Conservation (phyloP, 35 echinoderm and acorn worm species). For the Ophiothrix spiculata region DNA sequence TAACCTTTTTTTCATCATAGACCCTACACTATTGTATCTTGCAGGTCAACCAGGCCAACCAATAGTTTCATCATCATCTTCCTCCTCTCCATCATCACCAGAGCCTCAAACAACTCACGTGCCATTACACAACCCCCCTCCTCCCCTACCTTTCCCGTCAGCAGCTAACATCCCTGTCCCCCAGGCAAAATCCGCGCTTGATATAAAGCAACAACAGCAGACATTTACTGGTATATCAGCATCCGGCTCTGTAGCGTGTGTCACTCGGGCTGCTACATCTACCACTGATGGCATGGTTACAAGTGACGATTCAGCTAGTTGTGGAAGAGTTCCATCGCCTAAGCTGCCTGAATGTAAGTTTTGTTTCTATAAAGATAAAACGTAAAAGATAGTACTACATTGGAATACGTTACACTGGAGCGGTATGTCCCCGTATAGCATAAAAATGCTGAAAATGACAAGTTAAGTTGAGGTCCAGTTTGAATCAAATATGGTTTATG, state of each 20-base stretch:
- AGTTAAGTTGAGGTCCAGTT: no score
- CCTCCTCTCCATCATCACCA: not conserved
- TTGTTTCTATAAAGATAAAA: not conserved
- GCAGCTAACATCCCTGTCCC: not conserved
- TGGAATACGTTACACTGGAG: not conserved
- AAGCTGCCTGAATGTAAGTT: slow-evolving; percentile 1
- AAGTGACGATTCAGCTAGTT: not conserved
- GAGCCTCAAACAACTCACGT: not conserved
- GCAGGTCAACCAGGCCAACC: not conserved
- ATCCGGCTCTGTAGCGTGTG: not conserved
- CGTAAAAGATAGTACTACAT: not conserved
- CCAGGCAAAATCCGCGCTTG: not conserved
- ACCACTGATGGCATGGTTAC: not conserved
- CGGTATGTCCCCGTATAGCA: not conserved
- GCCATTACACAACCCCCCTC: not conserved
- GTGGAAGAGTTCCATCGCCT: not conserved
- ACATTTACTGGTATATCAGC: not conserved
- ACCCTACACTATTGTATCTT: not conserved
- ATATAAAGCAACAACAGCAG: not conserved
- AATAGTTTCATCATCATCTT: not conserved
- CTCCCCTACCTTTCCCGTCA: not conserved
- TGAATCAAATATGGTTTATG: not conserved
- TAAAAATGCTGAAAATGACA: no score
- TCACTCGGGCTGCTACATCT: not conserved
- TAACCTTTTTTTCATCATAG: not conserved